phyloP scores from a whole-genome alignment of 2,797 vertebrate genomes.

The Bovichtus variegatus region DNA sequence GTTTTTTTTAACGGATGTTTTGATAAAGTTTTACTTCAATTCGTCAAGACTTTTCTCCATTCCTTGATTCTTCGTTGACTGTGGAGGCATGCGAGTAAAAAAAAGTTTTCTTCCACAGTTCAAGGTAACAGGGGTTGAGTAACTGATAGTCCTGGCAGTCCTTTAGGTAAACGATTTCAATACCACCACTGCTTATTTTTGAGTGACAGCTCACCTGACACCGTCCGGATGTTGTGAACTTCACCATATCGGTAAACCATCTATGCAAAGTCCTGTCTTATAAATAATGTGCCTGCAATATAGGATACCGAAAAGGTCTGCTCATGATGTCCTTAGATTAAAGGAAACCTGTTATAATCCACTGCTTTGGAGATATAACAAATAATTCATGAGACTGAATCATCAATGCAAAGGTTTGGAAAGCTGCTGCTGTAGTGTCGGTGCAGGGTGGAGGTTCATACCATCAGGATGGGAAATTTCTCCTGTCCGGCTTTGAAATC shows the following conservation, averaged over 20 bases:
- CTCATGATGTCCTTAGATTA: slow-evolving; percentile 41
- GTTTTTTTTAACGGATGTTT: no score
- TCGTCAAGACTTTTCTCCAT: no score
- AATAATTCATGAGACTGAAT: slow-evolving; percentile 39
- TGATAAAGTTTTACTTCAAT: no score
- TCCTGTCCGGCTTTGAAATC: slow-evolving; percentile 91
- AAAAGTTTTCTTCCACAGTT: no score
- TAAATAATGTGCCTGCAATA: slow-evolving; percentile 68
- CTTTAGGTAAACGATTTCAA: background rate
- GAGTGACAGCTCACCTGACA: slow-evolving; percentile 28
- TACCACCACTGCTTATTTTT: background rate
- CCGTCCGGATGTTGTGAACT: slow-evolving; percentile 33
- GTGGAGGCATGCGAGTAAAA: no score
- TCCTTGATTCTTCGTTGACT: no score
- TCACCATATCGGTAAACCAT: slow-evolving; percentile 28
- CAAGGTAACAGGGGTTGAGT: no score
- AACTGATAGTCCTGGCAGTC: no score
- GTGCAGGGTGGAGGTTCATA: slow-evolving; percentile 58
- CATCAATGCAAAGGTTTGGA: slow-evolving; percentile 7
- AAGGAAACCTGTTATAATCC: slow-evolving; percentile 28
- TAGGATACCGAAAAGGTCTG: slow-evolving; percentile 31
- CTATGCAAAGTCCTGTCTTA: slow-evolving; percentile 49
- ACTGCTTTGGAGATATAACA: slow-evolving; percentile 11
- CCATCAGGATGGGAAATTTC: slow-evolving; percentile 88
- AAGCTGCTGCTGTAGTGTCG: slow-evolving; percentile 21